Evolutionary conservation across 2,797 vertebrate genomes (phyloP), one percentile per base, ranked within the genome.

Genomic region (Malacoctenus gilli): DNA sequence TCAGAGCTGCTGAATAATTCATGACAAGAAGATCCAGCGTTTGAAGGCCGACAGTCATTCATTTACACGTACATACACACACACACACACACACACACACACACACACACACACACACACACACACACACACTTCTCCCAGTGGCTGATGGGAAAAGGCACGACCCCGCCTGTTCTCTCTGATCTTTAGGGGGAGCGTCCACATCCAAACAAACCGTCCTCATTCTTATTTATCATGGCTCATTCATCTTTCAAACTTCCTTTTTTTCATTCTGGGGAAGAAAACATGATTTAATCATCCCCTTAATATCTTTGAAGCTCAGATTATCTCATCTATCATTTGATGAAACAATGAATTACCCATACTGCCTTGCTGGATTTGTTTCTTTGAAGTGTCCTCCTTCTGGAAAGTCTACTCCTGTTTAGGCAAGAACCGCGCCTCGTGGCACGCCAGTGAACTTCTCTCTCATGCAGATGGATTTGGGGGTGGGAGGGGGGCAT

Each of bases 1-100:
- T 74, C 20, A 11, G 40, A 76, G 52, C 14, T n/a, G 50, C 51
- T 85, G 71, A 88, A 87, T 87, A 75, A 85, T 84, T 86, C 75
- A 86, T 83, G 14, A 32, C n/a, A 2, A 2, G 21, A 34, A 39
- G 59, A 60, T 52, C 38, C 20, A 55, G 72, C 16, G 15, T 48
- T n/a, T 64, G 68, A 34, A 25, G 56, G 54, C 38, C 53, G 55
- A 4, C 63, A 61, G 72, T 65, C 64, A 72, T 72, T 74, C 68
- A 12, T 79, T 64, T 28, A 28, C 25, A 28, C 25, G 9, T 9
- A 28, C 25, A 28, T 9, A 28, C 25, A 28, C 25, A 77, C 50
- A 70, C 25, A 51, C 38, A 23, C 22, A 23, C 22, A 23, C 22
- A 23, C 22, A 23, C 22, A 23, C 22, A 23, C 22, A 23, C 22